Evolutionary conservation across 2,888 invertebrate species (phyloP), one percentile per base, ranked within the genome.

Genomic region (Petrolisthes manimaculis): DNA sequence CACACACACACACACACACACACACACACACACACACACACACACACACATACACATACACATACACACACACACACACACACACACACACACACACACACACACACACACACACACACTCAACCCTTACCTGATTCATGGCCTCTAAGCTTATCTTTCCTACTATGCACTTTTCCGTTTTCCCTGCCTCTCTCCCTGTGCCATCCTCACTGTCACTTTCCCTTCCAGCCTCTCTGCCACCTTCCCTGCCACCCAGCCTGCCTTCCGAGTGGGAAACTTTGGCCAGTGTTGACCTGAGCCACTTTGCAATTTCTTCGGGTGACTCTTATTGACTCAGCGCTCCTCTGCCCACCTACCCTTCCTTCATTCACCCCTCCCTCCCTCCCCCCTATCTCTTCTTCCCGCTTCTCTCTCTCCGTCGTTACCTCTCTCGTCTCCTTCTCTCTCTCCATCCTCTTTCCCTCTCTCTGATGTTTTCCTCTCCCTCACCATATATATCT

Each of bases 71-170:
- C 71, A 71, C 71, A 71, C 71, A 71, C 71, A 71, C 71, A 71
- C 71, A 71, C n/a, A 71, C 71, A 71, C 71, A 71, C 71, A 71
- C 71, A 71, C 71, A 71, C 8, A 71, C 71, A 71, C 71, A 71
- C 71, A 71, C 71, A 71, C 8, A 71, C n/a, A 18, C 71, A 12
- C 5, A 18, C n/a, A 61, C n/a, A 71, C n/a, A 18, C n/a, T 71
- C n/a, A 71, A 71, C n/a, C 14, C 61, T 18, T 61, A 18, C 61
- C 61, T 61, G 61, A 12, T 18, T 61, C 61, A 12, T 37, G 37
- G 37, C n/a, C n/a, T n/a, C n/a, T n/a, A n/a, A n/a, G n/a, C 37
- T 37, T 37, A 37, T 61, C 61, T 61, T 61, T 61, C 61, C 61
- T 18, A 18, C 18, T 12, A 12, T 61, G 18, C 18, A 18, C 18